These are phyloP conservation scores for Pituophis catenifer DNA, from an alignment of 2,113 vertebrate genomes.

Conservation along the genomic window DNA sequence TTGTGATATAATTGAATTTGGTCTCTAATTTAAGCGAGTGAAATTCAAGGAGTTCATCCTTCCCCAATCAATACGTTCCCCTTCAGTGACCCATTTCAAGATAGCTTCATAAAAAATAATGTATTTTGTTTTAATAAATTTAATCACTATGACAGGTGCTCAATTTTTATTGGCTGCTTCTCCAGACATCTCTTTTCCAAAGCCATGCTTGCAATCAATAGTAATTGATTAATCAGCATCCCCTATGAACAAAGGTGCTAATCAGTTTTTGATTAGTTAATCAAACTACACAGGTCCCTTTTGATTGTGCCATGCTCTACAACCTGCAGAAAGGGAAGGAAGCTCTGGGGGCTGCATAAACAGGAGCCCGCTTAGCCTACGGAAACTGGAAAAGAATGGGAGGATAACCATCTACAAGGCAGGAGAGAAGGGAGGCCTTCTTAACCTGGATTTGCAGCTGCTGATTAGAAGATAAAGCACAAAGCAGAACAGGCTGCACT, in stretches of 20 bases:
- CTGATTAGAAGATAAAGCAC: background rate
- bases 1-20: constrained; percentile 69
- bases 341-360: background rate
- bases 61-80: constrained; percentile 71
- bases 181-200: constrained; percentile 50
- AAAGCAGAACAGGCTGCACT: background rate
- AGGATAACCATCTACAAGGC: background rate
- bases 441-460: background rate
- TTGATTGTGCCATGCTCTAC: constrained; percentile 11
- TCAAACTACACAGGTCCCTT: constrained; percentile 28
- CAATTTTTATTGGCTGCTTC: constrained; percentile 58
- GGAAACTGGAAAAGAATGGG: background rate
- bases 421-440: background rate
- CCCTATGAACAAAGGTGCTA: constrained; percentile 61
- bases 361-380: background rate
- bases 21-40: constrained; percentile 63
- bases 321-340: background rate
- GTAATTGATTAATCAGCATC: constrained; percentile 65
- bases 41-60: constrained; percentile 74
- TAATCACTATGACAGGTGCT: constrained; percentile 65
- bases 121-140: constrained; percentile 70
- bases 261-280: constrained; percentile 59
- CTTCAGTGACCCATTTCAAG: constrained; percentile 71
- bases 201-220: constrained; percentile 41
- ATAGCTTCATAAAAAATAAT: constrained; percentile 68